Evolutionary conservation across 2,797 vertebrate genomes (phyloP).

Genomic region (Chelonia mydas): DNA sequence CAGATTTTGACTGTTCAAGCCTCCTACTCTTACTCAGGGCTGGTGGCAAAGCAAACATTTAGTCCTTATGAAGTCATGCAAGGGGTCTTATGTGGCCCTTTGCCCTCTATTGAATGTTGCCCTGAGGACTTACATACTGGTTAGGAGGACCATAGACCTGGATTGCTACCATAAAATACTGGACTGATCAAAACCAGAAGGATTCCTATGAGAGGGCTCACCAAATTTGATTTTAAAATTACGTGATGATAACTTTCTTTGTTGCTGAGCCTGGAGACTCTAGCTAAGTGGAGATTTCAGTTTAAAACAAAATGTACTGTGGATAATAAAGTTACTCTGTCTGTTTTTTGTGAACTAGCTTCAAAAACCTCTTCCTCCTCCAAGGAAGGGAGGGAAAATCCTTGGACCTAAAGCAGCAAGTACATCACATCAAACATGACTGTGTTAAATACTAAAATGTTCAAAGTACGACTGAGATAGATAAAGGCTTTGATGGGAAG

Average conservation of each 20-base stretch:
- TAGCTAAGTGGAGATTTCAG: constrained; percentile 55
- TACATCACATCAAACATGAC: constrained; percentile 83
- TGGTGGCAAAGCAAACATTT: neutral
- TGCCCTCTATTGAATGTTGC: neutral
- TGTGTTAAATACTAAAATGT: constrained; percentile 82
- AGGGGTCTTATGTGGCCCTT: neutral
- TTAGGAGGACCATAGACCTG: fast-evolving
- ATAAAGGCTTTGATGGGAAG: constrained; percentile 95
- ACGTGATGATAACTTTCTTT: constrained; percentile 44
- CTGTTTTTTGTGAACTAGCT: constrained; percentile 18
- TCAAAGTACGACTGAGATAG: constrained; percentile 88
- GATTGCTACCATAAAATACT: constrained; percentile 23
- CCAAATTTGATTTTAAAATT: constrained; percentile 36
- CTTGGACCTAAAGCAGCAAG: constrained; percentile 69
- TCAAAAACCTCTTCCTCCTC: constrained; percentile 63
- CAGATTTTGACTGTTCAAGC: neutral
- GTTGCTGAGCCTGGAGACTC: constrained; percentile 21
- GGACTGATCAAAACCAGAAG: neutral
- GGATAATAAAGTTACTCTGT: constrained; percentile 41
- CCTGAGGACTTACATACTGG: neutral
- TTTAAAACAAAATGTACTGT: constrained; percentile 48
- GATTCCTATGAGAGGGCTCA: neutral
- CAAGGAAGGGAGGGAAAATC: constrained; percentile 19
- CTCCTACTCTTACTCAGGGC: neutral
- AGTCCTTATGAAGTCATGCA: neutral